Conservation (phyloP, 2,113 vertebrate species). For the Halcyon senegalensis region DNA sequence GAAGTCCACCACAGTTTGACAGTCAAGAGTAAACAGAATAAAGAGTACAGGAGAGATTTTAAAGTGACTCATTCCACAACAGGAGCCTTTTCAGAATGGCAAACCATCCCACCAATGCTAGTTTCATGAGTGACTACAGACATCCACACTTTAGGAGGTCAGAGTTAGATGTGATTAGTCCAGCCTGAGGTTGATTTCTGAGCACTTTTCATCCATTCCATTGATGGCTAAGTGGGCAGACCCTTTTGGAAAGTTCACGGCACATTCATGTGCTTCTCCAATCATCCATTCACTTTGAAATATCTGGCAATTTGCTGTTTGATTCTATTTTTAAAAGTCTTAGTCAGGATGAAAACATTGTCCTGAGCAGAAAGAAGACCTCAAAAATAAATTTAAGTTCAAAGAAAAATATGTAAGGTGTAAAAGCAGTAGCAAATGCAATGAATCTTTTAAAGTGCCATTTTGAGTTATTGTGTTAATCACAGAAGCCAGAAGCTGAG, state of each 20-base stretch:
- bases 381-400: neutral
- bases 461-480: slow-evolving; percentile 6
- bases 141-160: neutral
- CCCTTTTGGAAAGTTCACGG: neutral
- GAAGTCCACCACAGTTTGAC: neutral
- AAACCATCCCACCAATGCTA: neutral
- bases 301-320: neutral
- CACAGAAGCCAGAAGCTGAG: neutral
- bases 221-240: neutral
- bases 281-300: neutral
- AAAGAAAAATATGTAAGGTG: neutral
- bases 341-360: neutral
- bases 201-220: neutral
- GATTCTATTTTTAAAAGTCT: neutral
- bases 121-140: neutral
- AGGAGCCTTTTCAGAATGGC: neutral
- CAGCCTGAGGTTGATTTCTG: neutral
- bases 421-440: neutral
- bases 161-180: neutral
- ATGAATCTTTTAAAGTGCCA: neutral
- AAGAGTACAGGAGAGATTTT: neutral
- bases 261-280: neutral
- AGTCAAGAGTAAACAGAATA: neutral
- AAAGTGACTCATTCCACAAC: neutral
- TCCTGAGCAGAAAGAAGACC: neutral